A percentile compares a stretch with the other conserved stretches of the same genome.
These are phyloP conservation scores for Holcopasites calliopsidis DNA, from an alignment of 1,140 invertebrate species.

Conservation along the genomic window DNA sequence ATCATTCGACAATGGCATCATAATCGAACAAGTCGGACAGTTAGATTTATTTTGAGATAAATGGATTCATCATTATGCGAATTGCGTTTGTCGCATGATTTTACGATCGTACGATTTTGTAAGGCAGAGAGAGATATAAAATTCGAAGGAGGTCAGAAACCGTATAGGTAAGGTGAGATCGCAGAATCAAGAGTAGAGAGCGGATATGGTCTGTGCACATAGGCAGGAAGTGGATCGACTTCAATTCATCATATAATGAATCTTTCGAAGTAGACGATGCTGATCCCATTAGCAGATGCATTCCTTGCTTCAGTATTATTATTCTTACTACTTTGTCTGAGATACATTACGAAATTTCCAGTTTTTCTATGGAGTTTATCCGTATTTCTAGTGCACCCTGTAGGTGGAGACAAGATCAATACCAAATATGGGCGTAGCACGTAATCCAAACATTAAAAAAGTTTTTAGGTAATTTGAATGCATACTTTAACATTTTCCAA, in stretches of 20 bases:
- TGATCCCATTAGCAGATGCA: neutral
- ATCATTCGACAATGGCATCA: no score
- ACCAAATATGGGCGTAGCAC: slow-evolving; percentile 19
- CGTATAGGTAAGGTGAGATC: slow-evolving; percentile 19
- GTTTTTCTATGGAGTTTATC: no score
- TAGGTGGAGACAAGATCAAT: slow-evolving; percentile 31
- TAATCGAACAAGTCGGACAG: no score
- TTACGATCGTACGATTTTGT: neutral
- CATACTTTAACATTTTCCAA: neutral
- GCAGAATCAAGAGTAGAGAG: slow-evolving; percentile 36
- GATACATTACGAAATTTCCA: neutral
- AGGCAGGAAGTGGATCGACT: slow-evolving; percentile 40
- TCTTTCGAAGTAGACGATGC: neutral
- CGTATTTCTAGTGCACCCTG: neutral
- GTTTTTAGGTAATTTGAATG: neutral
- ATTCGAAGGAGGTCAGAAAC: slow-evolving; percentile 33
- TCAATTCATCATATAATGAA: slow-evolving; percentile 34
- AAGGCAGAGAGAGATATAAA: neutral
- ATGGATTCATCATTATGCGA: neutral
- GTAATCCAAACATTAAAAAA: slow-evolving; percentile 6
- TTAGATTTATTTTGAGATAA: neutral
- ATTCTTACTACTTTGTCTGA: neutral
- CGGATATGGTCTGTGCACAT: slow-evolving; percentile 32
- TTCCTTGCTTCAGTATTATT: neutral
- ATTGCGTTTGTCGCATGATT: neutral